Evolutionary conservation across 2,888 invertebrate species (phyloP).

Genomic region (Andrena haemorrhoa): DNA sequence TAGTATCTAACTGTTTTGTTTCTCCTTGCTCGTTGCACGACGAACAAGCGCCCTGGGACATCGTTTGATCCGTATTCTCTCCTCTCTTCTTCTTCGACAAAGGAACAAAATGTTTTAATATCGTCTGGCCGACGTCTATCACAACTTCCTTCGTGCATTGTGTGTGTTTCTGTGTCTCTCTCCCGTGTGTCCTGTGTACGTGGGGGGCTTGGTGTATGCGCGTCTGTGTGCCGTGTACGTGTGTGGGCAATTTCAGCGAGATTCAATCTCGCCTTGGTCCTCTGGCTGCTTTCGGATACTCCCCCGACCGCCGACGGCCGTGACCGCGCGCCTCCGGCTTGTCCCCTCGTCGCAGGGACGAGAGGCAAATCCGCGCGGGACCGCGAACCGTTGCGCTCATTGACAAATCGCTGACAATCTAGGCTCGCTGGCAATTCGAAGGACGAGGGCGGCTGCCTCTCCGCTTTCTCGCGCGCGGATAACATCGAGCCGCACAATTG

Average conservation of each 20-base stretch:
- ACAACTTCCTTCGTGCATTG: slow-evolving; percentile 80
- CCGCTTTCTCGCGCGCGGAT: background rate
- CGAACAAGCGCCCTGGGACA: slow-evolving; percentile 62
- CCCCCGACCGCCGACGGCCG: slow-evolving; percentile 21
- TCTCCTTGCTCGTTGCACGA: slow-evolving; percentile 41
- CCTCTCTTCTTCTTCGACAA: slow-evolving; percentile 77
- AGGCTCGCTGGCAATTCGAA: background rate
- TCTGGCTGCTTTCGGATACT: slow-evolving; percentile 53
- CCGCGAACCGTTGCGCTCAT: slow-evolving; percentile 44
- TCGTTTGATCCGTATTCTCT: slow-evolving; percentile 63
- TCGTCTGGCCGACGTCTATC: slow-evolving; percentile 83
- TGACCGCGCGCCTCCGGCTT: background rate
- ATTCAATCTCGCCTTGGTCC: slow-evolving; percentile 72
- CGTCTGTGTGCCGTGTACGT: slow-evolving; percentile 23
- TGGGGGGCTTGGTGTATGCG: background rate
- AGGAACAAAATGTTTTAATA: slow-evolving; percentile 81
- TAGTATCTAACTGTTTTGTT: slow-evolving; percentile 77
- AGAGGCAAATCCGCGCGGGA: slow-evolving; percentile 51
- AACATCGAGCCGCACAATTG: slow-evolving; percentile 22
- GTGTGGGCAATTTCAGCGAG: slow-evolving; percentile 52
- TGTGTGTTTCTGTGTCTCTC: slow-evolving; percentile 11
- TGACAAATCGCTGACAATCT: slow-evolving; percentile 44
- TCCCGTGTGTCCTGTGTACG: slow-evolving; percentile 23
- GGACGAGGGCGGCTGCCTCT: slow-evolving; percentile 4
- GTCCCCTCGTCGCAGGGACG: slow-evolving; percentile 24